phyloP scores from a whole-genome alignment of 2,888 invertebrate genomes.

The Osedax frankpressi region DNA sequence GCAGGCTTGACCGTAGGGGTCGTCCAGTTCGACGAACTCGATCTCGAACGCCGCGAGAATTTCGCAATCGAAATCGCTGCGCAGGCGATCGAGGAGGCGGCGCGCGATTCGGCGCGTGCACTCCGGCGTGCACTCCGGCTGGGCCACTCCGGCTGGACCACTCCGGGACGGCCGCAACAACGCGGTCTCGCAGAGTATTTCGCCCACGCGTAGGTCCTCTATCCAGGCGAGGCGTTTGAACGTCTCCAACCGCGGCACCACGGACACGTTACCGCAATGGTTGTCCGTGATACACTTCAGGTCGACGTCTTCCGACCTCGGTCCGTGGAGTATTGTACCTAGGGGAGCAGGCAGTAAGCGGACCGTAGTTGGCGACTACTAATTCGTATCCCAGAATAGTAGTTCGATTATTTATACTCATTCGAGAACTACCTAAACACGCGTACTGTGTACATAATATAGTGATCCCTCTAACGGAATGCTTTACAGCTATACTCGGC shows the following conservation, averaged over 20 bases:
- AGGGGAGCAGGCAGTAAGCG: too few relatives aligned
- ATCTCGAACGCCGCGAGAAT: slow-evolving; percentile 21
- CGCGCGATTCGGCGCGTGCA: slow-evolving; percentile 23
- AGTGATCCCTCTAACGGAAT: too few relatives aligned
- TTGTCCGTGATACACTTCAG: neutral
- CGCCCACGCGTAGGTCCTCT: neutral
- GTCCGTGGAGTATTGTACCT: neutral
- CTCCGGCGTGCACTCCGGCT: too few relatives aligned
- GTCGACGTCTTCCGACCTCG: neutral
- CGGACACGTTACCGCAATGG: neutral
- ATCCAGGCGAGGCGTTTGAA: neutral
- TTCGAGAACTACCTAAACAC: too few relatives aligned
- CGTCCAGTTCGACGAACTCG: slow-evolving; percentile 19
- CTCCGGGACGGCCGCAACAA: neutral
- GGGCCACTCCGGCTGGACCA: too few relatives aligned
- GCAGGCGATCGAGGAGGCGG: slow-evolving; percentile 19
- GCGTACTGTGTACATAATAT: too few relatives aligned
- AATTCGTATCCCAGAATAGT: too few relatives aligned
- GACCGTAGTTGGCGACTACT: too few relatives aligned
- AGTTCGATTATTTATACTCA: too few relatives aligned
- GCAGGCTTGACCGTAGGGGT: slow-evolving; percentile 15
- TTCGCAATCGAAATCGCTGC: slow-evolving; percentile 14
- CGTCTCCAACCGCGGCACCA: neutral
- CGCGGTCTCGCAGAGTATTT: neutral
- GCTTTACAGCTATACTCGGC: too few relatives aligned